Evolutionary conservation across 2,888 invertebrate genomes (phyloP).

Genomic region (Drosophila antonietae): DNA sequence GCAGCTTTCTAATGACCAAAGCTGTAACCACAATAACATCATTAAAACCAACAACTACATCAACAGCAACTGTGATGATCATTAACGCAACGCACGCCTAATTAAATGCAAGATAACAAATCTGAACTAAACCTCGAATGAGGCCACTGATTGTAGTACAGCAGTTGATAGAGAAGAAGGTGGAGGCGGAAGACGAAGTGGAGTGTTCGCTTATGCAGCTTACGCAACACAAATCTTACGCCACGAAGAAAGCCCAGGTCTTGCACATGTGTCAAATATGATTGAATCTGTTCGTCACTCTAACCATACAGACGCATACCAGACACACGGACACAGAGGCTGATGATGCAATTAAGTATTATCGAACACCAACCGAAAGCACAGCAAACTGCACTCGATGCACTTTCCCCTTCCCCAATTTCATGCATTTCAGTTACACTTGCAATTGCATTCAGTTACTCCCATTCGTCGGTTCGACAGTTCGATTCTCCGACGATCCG

Average conservation of each 20-base stretch:
- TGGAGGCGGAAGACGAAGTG: background rate
- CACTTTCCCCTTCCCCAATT: constrained; percentile 65
- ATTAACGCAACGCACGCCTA: constrained; percentile 68
- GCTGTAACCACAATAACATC: constrained; percentile 44
- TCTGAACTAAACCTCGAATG: constrained; percentile 52
- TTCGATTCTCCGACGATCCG: constrained; percentile 48
- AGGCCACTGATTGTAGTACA: constrained; percentile 59
- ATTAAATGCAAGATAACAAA: constrained; percentile 71
- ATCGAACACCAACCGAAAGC: constrained; percentile 63
- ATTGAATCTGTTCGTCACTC: constrained; percentile 48
- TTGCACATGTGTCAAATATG: constrained; percentile 52
- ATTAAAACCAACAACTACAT: constrained; percentile 23
- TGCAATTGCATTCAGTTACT: constrained; percentile 55
- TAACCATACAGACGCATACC: background rate
- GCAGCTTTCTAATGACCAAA: constrained; percentile 73
- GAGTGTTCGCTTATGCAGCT: constrained; percentile 44
- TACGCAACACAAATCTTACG: constrained; percentile 48
- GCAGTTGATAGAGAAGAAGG: background rate
- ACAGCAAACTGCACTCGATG: constrained; percentile 66
- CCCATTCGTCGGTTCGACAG: constrained; percentile 24
- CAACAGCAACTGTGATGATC: constrained; percentile 39
- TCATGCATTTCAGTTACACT: constrained; percentile 59
- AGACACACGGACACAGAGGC: constrained; percentile 2
- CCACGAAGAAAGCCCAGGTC: constrained; percentile 54
- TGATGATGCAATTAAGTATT: constrained; percentile 66